phyloP scores from a whole-genome alignment of 2,797 vertebrate species.

The Parotocinclus haroldoi region DNA sequence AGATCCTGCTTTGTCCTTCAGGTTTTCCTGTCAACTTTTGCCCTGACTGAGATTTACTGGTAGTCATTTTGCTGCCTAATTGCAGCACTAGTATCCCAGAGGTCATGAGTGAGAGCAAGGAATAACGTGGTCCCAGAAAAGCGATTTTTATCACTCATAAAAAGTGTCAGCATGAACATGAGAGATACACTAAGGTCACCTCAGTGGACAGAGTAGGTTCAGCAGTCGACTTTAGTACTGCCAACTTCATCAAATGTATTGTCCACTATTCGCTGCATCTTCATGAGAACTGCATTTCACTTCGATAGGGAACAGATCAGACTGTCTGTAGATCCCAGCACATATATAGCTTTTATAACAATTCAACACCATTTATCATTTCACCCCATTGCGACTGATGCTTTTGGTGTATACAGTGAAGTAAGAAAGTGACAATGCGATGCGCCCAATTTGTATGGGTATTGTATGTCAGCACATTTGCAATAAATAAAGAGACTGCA shows the following conservation, averaged over 20 bases:
- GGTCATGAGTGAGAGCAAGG: slow-evolving; percentile 51
- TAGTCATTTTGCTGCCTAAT: slow-evolving; percentile 72
- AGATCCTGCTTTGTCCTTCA: slow-evolving; percentile 57
- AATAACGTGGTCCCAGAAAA: slow-evolving; percentile 34
- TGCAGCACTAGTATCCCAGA: slow-evolving; percentile 55
- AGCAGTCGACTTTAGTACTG: slow-evolving; percentile 10
- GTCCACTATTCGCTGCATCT: slow-evolving; percentile 31
- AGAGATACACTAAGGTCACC: slow-evolving; percentile 36
- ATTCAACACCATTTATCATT: slow-evolving; percentile 6
- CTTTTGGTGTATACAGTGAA: background rate
- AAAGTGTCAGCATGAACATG: slow-evolving; percentile 39
- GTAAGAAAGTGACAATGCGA: too few relatives aligned
- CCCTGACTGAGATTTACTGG: slow-evolving; percentile 64
- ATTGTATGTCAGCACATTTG: too few relatives aligned
- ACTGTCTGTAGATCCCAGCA: slow-evolving; percentile 6
- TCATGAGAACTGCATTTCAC: slow-evolving; percentile 16
- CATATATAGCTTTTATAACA: slow-evolving; percentile 4
- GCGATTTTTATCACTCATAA: slow-evolving; percentile 50
- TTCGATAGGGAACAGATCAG: slow-evolving; percentile 26
- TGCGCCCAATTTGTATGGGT: too few relatives aligned
- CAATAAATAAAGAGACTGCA: too few relatives aligned
- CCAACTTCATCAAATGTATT: slow-evolving; percentile 23
- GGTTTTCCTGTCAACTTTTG: slow-evolving; percentile 62
- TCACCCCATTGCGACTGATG: background rate
- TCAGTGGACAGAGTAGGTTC: slow-evolving; percentile 7